Percentiles rank a stretch among this genome's conserved stretches.
Evolutionary conservation across 2,113 vertebrate species (phyloP).

Genomic region (Microcebus jonahi): DNA sequence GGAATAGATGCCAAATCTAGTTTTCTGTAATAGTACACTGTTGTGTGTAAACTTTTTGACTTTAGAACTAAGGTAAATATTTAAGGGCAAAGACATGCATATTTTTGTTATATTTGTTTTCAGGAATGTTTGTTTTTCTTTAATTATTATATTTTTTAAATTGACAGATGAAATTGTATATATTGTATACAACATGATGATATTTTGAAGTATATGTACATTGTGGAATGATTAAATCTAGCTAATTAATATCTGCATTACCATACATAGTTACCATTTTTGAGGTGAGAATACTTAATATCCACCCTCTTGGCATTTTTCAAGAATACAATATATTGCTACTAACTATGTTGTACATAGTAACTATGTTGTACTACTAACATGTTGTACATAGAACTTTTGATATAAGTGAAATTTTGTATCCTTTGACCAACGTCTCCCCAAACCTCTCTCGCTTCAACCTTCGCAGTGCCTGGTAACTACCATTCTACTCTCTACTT

Average conservation of each 20-base stretch:
- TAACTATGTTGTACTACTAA: no score
- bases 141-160: not conserved
- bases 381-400: not conserved
- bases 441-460: accelerated
- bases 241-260: not conserved
- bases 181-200: not conserved
- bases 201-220: not conserved
- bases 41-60: not conserved
- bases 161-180: not conserved
- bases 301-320: not conserved
- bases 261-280: not conserved
- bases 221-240: not conserved
- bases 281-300: not conserved
- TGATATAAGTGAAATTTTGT: not conserved
- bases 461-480: not conserved
- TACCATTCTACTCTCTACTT: not conserved
- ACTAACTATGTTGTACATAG: not conserved
- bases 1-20: not conserved
- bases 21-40: not conserved
- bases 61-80: constrained; percentile 21
- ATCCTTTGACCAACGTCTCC: not conserved
- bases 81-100: not conserved
- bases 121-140: not conserved
- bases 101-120: constrained; percentile 1
- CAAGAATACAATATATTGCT: not conserved